These are phyloP conservation scores for Monodelphis domestica DNA, from an alignment of 2,797 vertebrate genomes.

Conservation along the genomic window DNA sequence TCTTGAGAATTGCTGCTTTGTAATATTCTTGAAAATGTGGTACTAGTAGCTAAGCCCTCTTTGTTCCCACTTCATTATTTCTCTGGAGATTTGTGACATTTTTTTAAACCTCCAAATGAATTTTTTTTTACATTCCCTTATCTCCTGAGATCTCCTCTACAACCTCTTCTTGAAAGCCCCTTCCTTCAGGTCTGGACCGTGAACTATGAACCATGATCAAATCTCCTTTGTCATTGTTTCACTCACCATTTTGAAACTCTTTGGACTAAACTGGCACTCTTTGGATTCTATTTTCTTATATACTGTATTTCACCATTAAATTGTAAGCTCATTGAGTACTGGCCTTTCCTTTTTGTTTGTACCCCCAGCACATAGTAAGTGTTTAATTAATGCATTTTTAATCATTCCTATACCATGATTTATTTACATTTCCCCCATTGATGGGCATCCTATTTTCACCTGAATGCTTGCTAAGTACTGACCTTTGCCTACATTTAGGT, in stretches of 20 bases:
- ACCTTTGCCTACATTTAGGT: not conserved
- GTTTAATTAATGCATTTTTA: no score
- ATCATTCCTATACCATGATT: not conserved
- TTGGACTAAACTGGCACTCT: not conserved
- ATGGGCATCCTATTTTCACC: no score
- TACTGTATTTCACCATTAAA: not conserved
- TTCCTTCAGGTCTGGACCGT: not conserved
- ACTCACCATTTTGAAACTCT: not conserved
- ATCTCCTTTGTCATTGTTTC: not conserved
- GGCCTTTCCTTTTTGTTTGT: not conserved
- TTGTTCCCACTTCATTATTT: not conserved
- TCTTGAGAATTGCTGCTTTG: not conserved
- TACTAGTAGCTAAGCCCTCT: not conserved
- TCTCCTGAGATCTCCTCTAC: not conserved
- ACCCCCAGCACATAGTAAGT: not conserved
- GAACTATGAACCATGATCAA: not conserved
- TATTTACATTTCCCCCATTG: not conserved
- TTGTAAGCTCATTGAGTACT: not conserved
- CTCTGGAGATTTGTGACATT: not conserved
- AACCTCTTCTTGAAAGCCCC: not conserved
- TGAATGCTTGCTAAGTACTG: not conserved
- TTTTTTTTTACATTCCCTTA: not conserved
- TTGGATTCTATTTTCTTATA: not conserved
- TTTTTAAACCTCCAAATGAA: not conserved
- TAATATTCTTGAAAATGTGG: not conserved